phyloP scores from a whole-genome alignment of 1,140 invertebrate genomes.

The Lordiphosa clarofinis region DNA sequence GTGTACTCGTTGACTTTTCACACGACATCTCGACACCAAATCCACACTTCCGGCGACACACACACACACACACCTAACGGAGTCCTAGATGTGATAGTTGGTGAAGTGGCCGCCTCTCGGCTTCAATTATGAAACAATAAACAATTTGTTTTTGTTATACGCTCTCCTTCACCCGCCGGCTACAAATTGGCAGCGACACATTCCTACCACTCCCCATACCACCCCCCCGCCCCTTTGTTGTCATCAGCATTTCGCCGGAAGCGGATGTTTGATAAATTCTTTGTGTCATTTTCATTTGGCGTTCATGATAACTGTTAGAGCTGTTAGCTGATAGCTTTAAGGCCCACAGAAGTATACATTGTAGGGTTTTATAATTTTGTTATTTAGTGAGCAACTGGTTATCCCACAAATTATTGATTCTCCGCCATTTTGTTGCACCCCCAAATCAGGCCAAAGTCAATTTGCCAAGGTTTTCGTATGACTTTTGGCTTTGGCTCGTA shows the following conservation, averaged over 20 bases:
- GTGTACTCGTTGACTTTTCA: no score
- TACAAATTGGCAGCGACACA: conserved; percentile 43
- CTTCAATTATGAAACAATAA: conserved; percentile 62
- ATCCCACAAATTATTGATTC: neutral
- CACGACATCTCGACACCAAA: no score
- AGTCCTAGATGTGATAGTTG: no score
- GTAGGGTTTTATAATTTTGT: conserved; percentile 17
- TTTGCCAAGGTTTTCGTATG: conserved; percentile 56
- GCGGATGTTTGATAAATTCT: conserved; percentile 67
- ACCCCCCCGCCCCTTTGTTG: neutral
- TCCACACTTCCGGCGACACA: no score
- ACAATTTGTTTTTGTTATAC: conserved; percentile 45
- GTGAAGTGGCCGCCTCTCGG: conserved; percentile 16
- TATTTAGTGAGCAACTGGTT: neutral
- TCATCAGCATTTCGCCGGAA: conserved; percentile 42
- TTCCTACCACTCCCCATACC: neutral
- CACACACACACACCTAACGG: no score
- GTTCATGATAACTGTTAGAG: conserved; percentile 40
- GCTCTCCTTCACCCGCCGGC: conserved; percentile 6
- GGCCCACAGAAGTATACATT: no score
- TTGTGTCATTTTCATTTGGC: conserved; percentile 50
- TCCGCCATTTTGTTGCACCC: neutral
- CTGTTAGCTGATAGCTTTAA: no score
- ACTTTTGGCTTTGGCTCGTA: conserved; percentile 34
- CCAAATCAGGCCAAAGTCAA: conserved; percentile 49